Percentiles rank a stretch among this genome's conserved stretches.
Conservation (phyloP, 2,888 invertebrate species). For the Aelia acuminata region DNA sequence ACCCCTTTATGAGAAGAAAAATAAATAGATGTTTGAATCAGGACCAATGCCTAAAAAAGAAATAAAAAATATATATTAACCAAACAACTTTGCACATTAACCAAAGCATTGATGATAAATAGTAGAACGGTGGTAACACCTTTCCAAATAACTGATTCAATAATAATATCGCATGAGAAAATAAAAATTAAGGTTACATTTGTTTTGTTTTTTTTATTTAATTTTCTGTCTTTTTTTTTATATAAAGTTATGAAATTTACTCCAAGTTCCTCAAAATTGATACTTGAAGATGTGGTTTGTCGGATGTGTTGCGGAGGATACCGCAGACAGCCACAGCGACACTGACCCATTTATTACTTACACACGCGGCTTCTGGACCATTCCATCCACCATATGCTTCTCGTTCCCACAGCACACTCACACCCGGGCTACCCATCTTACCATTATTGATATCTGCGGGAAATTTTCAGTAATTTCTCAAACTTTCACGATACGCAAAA, state of each 20-base stretch:
- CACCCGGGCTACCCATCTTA: neutral
- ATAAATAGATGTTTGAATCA: no score
- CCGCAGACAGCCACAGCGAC: neutral
- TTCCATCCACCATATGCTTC: slow-evolving; percentile 20
- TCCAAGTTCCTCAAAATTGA: neutral
- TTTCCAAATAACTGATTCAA: no score
- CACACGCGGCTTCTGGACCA: neutral
- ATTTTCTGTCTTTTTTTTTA: no score
- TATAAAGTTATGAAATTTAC: neutral
- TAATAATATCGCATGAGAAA: no score
- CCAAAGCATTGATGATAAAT: no score
- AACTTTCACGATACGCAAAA: neutral
- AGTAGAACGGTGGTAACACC: no score
- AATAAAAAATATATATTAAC: no score
- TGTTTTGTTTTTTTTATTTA: no score
- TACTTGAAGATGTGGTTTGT: neutral
- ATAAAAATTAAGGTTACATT: no score
- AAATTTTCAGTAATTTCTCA: neutral
- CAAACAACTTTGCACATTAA: no score
- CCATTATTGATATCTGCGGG: neutral
- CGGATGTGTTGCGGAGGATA: neutral
- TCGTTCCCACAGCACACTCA: slow-evolving; percentile 14
- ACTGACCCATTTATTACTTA: slow-evolving; percentile 36
- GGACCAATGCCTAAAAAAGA: no score
- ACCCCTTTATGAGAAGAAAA: no score